Evolutionary conservation across 2,797 vertebrate species (phyloP).

Genomic region (Steatocranus sp.): DNA sequence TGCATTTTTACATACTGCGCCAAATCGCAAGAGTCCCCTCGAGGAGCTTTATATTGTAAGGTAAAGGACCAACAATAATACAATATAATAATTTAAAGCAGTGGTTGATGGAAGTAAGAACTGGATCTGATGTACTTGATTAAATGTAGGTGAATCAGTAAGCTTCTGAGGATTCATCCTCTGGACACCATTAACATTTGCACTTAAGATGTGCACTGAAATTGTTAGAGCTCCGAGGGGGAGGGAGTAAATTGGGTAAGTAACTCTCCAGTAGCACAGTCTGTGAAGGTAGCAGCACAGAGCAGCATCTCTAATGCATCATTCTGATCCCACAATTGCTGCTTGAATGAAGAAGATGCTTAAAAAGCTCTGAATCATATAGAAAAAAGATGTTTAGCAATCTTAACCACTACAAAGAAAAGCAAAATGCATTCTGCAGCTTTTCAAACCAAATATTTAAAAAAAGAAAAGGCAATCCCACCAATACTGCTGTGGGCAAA

Average conservation of each 20-base stretch:
- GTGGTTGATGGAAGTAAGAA: neutral
- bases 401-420: neutral
- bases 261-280: neutral
- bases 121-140: neutral
- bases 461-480: neutral
- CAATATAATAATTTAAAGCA: neutral
- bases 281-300: neutral
- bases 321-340: neutral
- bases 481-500: neutral
- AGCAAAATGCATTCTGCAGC: neutral
- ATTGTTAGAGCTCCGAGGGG: neutral
- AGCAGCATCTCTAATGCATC: neutral
- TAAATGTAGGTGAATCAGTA: neutral
- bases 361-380: neutral
- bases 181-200: neutral
- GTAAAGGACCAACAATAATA: neutral
- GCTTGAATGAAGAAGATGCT: neutral
- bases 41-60: neutral
- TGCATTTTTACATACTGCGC: neutral
- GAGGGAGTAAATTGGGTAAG: neutral
- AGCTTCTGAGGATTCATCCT: neutral
- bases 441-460: neutral
- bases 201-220: neutral
- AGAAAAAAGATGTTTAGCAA: neutral
- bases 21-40: neutral